Conservation (phyloP, 2,113 vertebrate genomes). For the Eclectus roratus region DNA sequence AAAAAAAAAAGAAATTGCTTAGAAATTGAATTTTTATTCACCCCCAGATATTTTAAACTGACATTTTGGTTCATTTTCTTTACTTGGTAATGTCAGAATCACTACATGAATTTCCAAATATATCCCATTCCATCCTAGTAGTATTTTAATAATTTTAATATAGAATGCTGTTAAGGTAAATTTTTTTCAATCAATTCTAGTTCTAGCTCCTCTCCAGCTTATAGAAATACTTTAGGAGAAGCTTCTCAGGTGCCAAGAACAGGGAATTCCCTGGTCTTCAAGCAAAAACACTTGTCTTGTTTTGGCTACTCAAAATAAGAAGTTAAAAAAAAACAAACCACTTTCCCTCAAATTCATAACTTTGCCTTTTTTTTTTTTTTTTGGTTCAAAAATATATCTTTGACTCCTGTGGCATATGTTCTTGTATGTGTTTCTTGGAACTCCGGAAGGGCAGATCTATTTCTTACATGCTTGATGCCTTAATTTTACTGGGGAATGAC, state of each 20-base stretch:
- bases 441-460: constrained; percentile 59
- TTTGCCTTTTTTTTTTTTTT: background rate
- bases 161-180: background rate
- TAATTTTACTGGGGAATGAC: constrained; percentile 1
- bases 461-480: constrained; percentile 25
- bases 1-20: background rate
- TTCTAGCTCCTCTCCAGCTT: background rate
- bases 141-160: constrained; percentile 1
- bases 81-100: constrained; percentile 15
- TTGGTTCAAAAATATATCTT: background rate
- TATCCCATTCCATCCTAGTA: background rate
- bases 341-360: background rate
- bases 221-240: background rate
- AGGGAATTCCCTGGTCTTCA: background rate
- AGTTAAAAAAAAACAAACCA: background rate
- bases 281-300: background rate
- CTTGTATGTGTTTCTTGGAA: constrained; percentile 46
- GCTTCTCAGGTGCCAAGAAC: background rate
- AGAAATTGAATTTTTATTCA: background rate
- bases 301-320: background rate
- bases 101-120: constrained; percentile 20
- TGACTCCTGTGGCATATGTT: constrained; percentile 41
- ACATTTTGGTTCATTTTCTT: background rate
- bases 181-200: background rate
- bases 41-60: background rate